Base-by-base conservation (phyloP, 2,113 vertebrate species). In the Cynopterus brachyotis region DNA sequence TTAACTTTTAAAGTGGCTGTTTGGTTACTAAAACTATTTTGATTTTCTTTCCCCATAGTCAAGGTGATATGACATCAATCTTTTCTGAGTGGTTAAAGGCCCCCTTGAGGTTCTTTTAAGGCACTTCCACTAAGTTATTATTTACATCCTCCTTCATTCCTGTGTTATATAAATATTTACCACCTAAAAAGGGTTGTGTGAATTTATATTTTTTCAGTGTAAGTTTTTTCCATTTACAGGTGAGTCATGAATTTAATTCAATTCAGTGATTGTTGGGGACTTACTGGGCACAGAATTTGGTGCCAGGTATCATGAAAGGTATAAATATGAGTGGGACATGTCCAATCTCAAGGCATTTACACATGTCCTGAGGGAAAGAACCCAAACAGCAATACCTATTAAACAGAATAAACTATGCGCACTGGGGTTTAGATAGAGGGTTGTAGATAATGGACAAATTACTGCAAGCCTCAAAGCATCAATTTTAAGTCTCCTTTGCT, bases 1-100 rank as follows among this genome's bases (percentile, higher is more conserved):
- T 94, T 89, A 89, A 84, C 62, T 96, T 96, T 96, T 75, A 97
- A 96, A 96, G 91, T 80, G 96, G 37, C 87, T 97, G 37, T 91
- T 97, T 96, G 86, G 97, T 96, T 78, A 93, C 50, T 95, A 89
- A 45, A 91, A 47, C 60, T 30, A 53, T 89, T 83, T 70, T 85
- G 17, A 80, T 92, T 91, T 80, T 75, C 80, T 79, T 79, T 96
- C 92, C 92, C 72, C 26, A 40, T 80, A 80, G 59, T 91, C 76
- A 97, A 78, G 57, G 60, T 85, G 83, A 94, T 6, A 3, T 12
- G 59, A 80, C 60, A 96, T 91, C 64, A 90, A 72, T 89, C 15
- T 64, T 30, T 97, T 97, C 89, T 0, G 0, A 80, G 92, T 82
- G 32, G 72, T 85, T 94, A 60, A 95, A 93, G n/a, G 16, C 4